Base-by-base conservation (phyloP, 2,113 vertebrate species). In the Chloropsis hardwickii region DNA sequence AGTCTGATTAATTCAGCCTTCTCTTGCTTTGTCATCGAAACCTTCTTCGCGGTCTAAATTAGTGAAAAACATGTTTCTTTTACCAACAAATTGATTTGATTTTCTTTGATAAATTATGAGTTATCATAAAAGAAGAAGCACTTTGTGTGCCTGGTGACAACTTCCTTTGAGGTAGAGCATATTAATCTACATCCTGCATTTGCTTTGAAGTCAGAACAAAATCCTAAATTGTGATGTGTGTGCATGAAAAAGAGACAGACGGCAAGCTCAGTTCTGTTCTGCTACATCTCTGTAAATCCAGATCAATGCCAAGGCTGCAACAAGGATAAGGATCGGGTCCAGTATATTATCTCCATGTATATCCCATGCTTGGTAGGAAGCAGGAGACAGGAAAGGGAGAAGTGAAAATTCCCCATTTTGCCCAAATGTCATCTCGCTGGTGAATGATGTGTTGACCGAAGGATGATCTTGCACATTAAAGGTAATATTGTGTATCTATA, bases 101-200 rank as follows among this genome's bases (percentile, higher is more conserved):
- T 95, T 96, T 95, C 96, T 96, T 96, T 96, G 94, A 96, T 97
- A 94, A 96, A 93, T 97, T 94, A 95, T 92, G 95, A 91, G 86
- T 93, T 96, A 93, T 92, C 90, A 93, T 76, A 84, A 92, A 96
- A 96, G 83, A 94, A 96, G 90, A 20, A 94, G 81, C 65, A 95
- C 86, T 96, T 92, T 61, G 37, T 95, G 90, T 86, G 80, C 80
- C 77, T 72, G 53, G 69, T 96, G 95, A 95, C 95, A 96, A 96
- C 93, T 94, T 94, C 88, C 88, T 97, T 96, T 96, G 92, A 97
- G 96, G 90, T 86, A 91, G 45, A 91, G 86, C 69, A 71, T 92
- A 91, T 93, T 97, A 81, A 96, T 96, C 86, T 95, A 42, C 86
- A 86, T 78, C 71, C 65, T 2, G 7, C 61, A 11, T 42, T 84